Conservation (phyloP, 2,888 invertebrate species). For the Brenthis ino region DNA sequence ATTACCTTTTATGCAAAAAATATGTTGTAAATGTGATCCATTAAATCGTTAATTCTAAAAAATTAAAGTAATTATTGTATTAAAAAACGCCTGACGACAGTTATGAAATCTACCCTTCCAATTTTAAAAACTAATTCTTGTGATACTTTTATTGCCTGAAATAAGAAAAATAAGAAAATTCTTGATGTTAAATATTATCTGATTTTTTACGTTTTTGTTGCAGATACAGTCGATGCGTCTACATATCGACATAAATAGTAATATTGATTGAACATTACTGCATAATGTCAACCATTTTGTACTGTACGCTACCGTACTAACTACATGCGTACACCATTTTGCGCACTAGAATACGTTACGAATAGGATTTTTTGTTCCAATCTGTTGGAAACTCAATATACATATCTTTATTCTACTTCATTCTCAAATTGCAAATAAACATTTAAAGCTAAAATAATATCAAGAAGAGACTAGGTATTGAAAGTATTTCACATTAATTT, state of each 20-base stretch:
- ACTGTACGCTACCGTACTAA: constrained; percentile 45
- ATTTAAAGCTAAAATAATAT: too few relatives aligned
- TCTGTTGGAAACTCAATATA: not conserved
- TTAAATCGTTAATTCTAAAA: too few relatives aligned
- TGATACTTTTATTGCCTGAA: not conserved
- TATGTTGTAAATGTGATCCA: too few relatives aligned
- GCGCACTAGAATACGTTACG: constrained; percentile 36
- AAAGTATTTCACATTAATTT: too few relatives aligned
- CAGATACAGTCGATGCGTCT: constrained; percentile 26
- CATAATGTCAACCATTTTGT: constrained; percentile 71
- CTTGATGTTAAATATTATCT: not conserved
- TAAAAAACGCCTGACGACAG: too few relatives aligned
- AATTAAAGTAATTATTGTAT: too few relatives aligned
- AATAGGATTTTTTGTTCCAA: not conserved
- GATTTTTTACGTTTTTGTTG: constrained; percentile 18
- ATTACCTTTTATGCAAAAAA: too few relatives aligned
- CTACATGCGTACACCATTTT: constrained; percentile 61
- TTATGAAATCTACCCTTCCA: too few relatives aligned
- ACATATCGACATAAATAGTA: constrained; percentile 43
- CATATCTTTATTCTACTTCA: not conserved
- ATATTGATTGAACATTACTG: constrained; percentile 69
- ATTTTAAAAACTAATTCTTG: not conserved
- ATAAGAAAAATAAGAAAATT: not conserved
- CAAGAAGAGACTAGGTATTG: too few relatives aligned
- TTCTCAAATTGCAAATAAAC: not conserved